Base-by-base conservation (phyloP, 2,797 vertebrate species). In the Oryzias dopingdopingensis region DNA sequence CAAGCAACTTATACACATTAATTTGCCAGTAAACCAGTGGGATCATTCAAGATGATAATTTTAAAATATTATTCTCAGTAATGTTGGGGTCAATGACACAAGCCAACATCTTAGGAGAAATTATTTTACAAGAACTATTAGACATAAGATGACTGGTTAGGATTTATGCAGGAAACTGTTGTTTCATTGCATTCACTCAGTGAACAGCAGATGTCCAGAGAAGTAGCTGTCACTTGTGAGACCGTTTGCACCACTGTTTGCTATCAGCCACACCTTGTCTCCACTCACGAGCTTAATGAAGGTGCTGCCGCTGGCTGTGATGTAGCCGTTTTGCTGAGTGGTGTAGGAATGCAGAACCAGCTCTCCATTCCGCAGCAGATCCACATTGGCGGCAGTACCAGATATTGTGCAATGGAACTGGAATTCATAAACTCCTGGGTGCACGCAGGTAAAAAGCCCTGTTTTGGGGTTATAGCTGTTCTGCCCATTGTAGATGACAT, bases 401-500 rank as follows among this genome's bases (percentile, higher is more conserved):
- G 1, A 20, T 32, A 88, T 62, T 1, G 43, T 40, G 22, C 74
- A 67, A 46, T 79, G 51, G 67, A 89, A 91, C 13, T 76, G 43
- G 26, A 92, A 90, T 61, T 86, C 75, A 24, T 91, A 90, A 3
- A 88, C 70, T 0, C 91, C 89, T 0, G 83, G 23, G 0, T 53
- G 0, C 2, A 7, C 1, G 24, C 87, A 90, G 13, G 52, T 84
- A 26, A 92, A 90, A 14, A 23, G 0, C 1, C 90, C 90, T 0
- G 62, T 81, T 0, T 10, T 1, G 4, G 3, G 16, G 58, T 86
- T 1, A 7, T 82, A 91, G 62, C 61, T 65, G 12, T 63, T 49
- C 65, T 87, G 84, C 4, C 48, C 62, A 1, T 92, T 88, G 76
- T 88, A 90, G 53, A 89, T 60, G 16, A 77, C 52, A 0, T 85